Conservation (phyloP, 2,797 vertebrate species). For the Cossypha polioptera region DNA sequence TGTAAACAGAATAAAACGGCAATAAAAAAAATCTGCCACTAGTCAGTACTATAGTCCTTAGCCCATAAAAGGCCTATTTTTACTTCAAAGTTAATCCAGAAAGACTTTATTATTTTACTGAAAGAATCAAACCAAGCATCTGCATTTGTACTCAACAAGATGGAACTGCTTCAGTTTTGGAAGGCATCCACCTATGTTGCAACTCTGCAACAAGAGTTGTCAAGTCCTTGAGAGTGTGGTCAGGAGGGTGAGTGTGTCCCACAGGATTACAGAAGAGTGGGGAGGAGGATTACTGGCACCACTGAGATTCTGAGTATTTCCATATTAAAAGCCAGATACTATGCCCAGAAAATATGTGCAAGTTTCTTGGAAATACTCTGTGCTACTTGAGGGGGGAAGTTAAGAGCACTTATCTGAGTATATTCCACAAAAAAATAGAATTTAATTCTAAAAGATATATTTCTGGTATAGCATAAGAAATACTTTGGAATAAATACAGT, state of each 20-base stretch:
- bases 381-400: not conserved
- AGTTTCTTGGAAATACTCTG: not conserved
- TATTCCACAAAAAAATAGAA: not conserved
- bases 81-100: not conserved
- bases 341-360: not conserved
- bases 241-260: not conserved
- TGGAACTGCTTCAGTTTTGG: not conserved
- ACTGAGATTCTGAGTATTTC: not conserved
- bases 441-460: not conserved
- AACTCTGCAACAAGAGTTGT: not conserved
- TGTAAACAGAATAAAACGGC: not conserved
- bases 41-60: not conserved
- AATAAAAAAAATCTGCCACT: not conserved
- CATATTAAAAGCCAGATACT: not conserved
- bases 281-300: not conserved
- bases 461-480: not conserved
- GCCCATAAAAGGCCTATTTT: not conserved
- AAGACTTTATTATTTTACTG: not conserved
- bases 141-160: not conserved
- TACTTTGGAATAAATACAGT: not conserved
- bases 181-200: not conserved
- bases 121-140: not conserved
- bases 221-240: not conserved
- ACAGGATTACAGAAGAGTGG: fast-evolving
- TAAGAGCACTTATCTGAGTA: not conserved